These are phyloP conservation scores for Agrilus cyanescens DNA, from an alignment of 2,888 invertebrate species.

Conservation along the genomic window DNA sequence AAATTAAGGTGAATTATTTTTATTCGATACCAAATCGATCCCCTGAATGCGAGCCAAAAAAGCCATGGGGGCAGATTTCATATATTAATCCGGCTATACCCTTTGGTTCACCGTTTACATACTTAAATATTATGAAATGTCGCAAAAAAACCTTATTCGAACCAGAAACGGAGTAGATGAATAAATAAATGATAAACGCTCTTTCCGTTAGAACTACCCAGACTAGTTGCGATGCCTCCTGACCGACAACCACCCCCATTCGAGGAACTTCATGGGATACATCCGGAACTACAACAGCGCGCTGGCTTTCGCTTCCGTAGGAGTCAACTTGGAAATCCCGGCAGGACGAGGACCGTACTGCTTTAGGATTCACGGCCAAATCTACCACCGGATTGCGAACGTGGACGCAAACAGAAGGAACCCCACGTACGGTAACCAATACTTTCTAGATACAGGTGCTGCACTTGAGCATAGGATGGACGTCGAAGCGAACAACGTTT, in stretches of 20 bases:
- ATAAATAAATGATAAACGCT: too few species aligned
- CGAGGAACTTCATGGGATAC: background rate
- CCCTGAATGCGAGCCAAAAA: too few species aligned
- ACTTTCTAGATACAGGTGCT: background rate
- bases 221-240: background rate
- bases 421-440: background rate
- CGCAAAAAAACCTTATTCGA: too few species aligned
- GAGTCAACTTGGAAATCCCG: background rate
- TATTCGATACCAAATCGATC: too few species aligned
- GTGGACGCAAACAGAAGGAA: background rate
- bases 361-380: constrained; percentile 3
- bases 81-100: too few species aligned
- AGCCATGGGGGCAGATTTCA: too few species aligned
- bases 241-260: background rate
- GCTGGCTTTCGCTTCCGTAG: constrained; percentile 2
- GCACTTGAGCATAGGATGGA: background rate
- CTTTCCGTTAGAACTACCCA: too few species aligned
- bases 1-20: too few species aligned
- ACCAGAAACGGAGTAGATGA: too few species aligned
- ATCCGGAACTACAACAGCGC: constrained; percentile 3
- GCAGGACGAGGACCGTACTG: constrained; percentile 1
- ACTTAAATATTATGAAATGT: too few species aligned
- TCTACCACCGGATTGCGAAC: background rate
- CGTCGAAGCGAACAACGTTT: too few species aligned
- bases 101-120: too few species aligned